Conservation (phyloP, 2,797 vertebrate species). For the Martes flavigula region DNA sequence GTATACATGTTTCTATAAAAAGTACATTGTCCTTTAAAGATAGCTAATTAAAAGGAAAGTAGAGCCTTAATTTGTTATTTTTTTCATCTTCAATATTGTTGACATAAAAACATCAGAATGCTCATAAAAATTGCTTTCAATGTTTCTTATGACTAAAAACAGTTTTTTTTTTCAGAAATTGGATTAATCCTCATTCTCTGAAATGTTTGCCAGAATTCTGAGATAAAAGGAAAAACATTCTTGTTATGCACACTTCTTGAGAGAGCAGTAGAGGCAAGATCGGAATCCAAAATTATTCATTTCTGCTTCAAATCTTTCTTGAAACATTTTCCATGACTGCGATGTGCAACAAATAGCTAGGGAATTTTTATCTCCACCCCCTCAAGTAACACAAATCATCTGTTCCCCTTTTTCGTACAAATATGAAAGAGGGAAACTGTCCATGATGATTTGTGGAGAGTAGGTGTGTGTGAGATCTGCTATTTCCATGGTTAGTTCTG, state of each 20-base stretch:
- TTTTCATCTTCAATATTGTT: slow-evolving; percentile 9
- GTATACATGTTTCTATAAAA: background rate
- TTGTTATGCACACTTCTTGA: background rate
- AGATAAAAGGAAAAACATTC: slow-evolving; percentile 40
- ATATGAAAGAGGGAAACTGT: slow-evolving; percentile 66
- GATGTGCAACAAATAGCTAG: slow-evolving; percentile 69
- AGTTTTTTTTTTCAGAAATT: slow-evolving; percentile 10
- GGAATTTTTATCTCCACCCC: slow-evolving; percentile 76
- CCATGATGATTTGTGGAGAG: slow-evolving; percentile 48
- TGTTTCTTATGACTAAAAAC: slow-evolving; percentile 50
- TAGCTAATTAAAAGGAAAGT: slow-evolving; percentile 43
- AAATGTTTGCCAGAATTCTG: slow-evolving; percentile 47
- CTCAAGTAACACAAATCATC: slow-evolving; percentile 71
- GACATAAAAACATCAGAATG: slow-evolving; percentile 41
- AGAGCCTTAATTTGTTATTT: background rate
- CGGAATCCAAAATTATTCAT: slow-evolving; percentile 62
- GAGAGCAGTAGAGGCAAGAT: background rate
- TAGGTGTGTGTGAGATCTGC: slow-evolving; percentile 74
- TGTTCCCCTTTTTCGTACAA: slow-evolving; percentile 54
- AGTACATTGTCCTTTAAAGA: slow-evolving; percentile 13
- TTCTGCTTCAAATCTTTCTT: slow-evolving; percentile 63
- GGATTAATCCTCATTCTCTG: slow-evolving; percentile 48
- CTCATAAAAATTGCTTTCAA: slow-evolving; percentile 43
- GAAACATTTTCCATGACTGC: slow-evolving; percentile 58
- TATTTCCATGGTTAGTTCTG: slow-evolving; percentile 72